phyloP scores from a whole-genome alignment of 2,797 vertebrate species.

The Valencia hispanica region DNA sequence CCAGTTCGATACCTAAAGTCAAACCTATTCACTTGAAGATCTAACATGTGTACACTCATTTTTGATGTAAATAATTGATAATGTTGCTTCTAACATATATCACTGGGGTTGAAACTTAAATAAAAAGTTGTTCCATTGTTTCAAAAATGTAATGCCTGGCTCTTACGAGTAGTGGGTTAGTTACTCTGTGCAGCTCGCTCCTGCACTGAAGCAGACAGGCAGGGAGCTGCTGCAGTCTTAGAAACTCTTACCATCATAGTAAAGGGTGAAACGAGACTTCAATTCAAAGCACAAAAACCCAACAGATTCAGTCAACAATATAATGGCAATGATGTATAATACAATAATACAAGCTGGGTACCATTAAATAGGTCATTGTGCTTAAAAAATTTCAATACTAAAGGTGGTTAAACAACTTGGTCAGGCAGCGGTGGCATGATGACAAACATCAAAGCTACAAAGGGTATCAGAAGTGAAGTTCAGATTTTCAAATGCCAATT shows the following conservation, averaged over 20 bases:
- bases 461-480: background rate
- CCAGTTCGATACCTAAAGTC: background rate
- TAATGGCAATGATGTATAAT: background rate
- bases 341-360: background rate
- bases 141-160: background rate
- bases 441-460: background rate
- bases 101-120: background rate
- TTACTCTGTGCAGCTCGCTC: background rate
- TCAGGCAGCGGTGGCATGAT: background rate
- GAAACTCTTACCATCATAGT: background rate
- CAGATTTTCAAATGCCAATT: background rate
- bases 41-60: background rate
- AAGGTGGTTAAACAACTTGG: background rate
- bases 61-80: background rate
- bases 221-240: background rate
- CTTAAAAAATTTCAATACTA: background rate
- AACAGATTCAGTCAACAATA: background rate
- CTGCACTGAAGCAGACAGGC: background rate
- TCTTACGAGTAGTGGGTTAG: background rate
- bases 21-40: background rate
- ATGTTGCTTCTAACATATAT: background rate
- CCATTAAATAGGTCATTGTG: background rate
- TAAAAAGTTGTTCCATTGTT: background rate
- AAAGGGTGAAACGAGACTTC: background rate
- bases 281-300: too few relatives aligned